A percentile compares a stretch with the other conserved stretches of the same genome.
Conservation (phyloP, 2,797 vertebrate species). For the Hipposideros larvatus region DNA sequence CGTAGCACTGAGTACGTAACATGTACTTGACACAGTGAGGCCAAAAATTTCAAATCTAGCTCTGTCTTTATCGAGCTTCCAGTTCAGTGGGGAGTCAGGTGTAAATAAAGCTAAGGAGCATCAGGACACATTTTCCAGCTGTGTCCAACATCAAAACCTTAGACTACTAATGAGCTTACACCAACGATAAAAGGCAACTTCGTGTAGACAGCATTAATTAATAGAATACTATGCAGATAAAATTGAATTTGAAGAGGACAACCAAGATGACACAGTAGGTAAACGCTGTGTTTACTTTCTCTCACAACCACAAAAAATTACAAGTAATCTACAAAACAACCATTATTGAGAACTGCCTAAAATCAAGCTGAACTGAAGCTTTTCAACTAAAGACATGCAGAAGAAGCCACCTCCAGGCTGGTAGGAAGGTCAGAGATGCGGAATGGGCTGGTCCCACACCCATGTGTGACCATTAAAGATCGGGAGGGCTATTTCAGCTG, state of each 20-base stretch:
- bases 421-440: no score
- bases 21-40: not conserved
- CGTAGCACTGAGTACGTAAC: not conserved
- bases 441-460: no score
- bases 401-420: no score
- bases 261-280: no score
- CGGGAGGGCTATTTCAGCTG: no score
- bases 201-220: conserved; percentile 63
- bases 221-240: not conserved
- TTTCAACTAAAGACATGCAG: no score
- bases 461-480: no score
- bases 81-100: not conserved
- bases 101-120: not conserved
- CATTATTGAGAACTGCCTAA: no score
- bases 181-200: conserved; percentile 25
- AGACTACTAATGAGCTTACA: conserved; percentile 46
- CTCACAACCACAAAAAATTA: no score
- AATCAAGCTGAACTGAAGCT: no score
- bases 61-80: not conserved
- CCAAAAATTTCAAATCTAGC: not conserved
- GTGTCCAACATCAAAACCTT: not conserved
- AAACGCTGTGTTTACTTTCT: no score
- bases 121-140: not conserved
- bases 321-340: no score
- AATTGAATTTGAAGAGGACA: conserved; percentile 40